phyloP scores from a whole-genome alignment of 2,797 vertebrate species.

The Sebastolobus altivelis region DNA sequence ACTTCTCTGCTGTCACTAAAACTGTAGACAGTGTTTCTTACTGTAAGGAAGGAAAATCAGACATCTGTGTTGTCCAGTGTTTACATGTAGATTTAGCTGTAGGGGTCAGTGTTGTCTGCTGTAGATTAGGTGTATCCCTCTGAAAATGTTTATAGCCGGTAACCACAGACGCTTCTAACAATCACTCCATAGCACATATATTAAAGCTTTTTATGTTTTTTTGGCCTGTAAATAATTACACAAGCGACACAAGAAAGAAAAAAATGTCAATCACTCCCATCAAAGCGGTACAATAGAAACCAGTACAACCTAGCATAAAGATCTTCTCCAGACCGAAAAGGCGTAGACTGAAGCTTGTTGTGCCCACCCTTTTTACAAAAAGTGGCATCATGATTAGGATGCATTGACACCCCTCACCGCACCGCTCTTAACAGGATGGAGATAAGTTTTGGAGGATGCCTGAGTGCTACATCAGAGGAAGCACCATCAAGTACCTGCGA shows the following conservation, averaged over 20 bases:
- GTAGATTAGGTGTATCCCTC: background rate
- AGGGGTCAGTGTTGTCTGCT: background rate
- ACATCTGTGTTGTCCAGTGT: background rate
- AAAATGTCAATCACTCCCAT: background rate
- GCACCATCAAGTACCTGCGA: conserved; percentile 98
- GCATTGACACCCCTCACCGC: background rate
- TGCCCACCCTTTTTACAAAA: background rate
- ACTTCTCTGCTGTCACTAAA: background rate
- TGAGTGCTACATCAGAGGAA: conserved; percentile 97
- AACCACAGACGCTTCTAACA: background rate
- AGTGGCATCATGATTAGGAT: background rate
- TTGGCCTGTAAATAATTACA: background rate
- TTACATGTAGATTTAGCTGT: background rate
- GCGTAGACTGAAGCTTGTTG: background rate
- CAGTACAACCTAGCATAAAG: background rate
- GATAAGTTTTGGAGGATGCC: conserved; percentile 99
- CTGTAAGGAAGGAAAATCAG: background rate
- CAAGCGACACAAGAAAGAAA: background rate
- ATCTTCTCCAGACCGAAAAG: background rate
- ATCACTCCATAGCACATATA: background rate
- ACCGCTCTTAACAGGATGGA: conserved; percentile 87
- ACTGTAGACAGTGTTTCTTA: background rate
- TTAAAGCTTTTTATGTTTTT: background rate
- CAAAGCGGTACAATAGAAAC: background rate
- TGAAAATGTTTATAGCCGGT: background rate